Conservation (phyloP, 35 echinoderm and acorn worm species). For the Ophioderma brevispina region DNA sequence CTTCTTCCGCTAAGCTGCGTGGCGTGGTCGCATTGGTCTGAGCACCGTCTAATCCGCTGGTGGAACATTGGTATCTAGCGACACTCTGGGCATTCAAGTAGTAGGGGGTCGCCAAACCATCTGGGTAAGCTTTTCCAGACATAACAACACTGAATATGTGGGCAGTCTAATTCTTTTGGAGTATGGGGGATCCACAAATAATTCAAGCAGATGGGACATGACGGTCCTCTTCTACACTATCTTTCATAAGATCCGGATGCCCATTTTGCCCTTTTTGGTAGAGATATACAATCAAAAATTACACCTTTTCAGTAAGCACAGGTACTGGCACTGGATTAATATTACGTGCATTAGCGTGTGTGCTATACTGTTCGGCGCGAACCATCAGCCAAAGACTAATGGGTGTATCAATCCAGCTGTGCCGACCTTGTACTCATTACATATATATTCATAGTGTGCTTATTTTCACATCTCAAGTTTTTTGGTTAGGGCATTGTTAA, state of each 20-base stretch:
- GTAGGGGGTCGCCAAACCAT: neutral
- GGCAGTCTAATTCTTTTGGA: neutral
- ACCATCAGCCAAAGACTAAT: too few relatives aligned
- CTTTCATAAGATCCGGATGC: neutral
- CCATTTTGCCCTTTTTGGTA: too few relatives aligned
- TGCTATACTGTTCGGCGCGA: too few relatives aligned
- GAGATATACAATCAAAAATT: too few relatives aligned
- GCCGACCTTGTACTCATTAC: too few relatives aligned
- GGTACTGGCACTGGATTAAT: too few relatives aligned
- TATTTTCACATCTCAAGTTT: too few relatives aligned
- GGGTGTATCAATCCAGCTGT: too few relatives aligned
- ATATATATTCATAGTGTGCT: too few relatives aligned
- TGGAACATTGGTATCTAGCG: neutral
- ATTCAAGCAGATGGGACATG: neutral
- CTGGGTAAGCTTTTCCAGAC: neutral
- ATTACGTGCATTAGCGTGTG: too few relatives aligned
- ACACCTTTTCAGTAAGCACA: too few relatives aligned
- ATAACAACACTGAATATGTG: neutral
- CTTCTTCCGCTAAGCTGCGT: neutral
- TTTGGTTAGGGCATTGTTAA: too few relatives aligned
- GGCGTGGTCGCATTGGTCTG: neutral
- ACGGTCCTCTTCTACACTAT: neutral
- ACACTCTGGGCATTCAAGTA: neutral
- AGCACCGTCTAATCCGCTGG: neutral
- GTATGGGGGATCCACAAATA: neutral